These are phyloP conservation scores for Ophion ellenae DNA, from an alignment of 2,888 invertebrate genomes.

Conservation along the genomic window DNA sequence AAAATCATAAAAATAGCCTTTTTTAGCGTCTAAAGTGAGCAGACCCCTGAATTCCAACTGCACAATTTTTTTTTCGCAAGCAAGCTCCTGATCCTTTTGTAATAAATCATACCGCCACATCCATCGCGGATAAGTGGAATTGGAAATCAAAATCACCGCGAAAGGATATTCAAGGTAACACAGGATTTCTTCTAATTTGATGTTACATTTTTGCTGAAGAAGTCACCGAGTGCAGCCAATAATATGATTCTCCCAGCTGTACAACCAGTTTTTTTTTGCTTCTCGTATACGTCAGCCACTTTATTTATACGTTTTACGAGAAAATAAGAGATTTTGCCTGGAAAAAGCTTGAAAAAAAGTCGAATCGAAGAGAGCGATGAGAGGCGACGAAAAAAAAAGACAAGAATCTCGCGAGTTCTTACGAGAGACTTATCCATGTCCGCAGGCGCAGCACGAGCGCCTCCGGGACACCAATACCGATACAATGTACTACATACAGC, in stretches of 20 bases:
- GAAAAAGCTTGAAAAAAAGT: background rate
- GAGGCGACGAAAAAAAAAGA: conserved; percentile 11
- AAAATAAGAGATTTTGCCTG: background rate
- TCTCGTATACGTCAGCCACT: background rate
- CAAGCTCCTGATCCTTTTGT: too few species aligned
- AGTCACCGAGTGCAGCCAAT: too few species aligned
- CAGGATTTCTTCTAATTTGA: background rate
- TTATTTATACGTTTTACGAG: background rate
- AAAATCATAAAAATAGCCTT: too few species aligned
- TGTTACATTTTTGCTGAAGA: conserved; percentile 3
- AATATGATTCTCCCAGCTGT: background rate
- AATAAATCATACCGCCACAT: too few species aligned
- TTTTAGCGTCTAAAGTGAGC: too few species aligned
- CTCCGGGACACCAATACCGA: conserved; percentile 37
- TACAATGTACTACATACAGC: background rate
- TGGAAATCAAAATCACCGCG: too few species aligned
- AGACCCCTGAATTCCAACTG: background rate
- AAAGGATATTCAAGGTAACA: background rate
- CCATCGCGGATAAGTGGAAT: too few species aligned
- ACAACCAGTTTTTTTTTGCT: background rate
- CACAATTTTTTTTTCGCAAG: background rate
- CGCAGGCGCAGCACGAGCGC: conserved; percentile 53
- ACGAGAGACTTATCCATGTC: conserved; percentile 23
- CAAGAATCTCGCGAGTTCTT: conserved; percentile 28
- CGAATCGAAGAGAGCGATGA: conserved; percentile 11